Conservation (phyloP, 2,113 vertebrate species). For the Dipodomys stephensi region DNA sequence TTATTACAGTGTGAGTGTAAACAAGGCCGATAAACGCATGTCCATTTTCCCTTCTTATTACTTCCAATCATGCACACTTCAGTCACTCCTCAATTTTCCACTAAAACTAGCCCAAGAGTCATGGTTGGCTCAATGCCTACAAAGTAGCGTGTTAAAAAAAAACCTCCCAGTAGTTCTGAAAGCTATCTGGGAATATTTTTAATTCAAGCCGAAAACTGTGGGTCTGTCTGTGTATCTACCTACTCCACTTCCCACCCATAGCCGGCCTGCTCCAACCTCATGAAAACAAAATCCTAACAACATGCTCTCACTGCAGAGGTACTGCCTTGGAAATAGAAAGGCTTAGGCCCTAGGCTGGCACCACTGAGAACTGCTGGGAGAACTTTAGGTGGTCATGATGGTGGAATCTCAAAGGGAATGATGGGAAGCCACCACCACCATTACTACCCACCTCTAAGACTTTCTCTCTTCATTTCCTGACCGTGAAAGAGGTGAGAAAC, state of each 20-base stretch:
- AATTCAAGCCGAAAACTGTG: not conserved
- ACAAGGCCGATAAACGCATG: not conserved
- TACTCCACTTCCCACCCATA: accelerated
- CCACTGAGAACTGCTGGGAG: not conserved
- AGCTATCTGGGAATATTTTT: not conserved
- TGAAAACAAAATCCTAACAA: not conserved
- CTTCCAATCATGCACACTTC: not conserved
- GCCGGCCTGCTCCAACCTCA: not conserved
- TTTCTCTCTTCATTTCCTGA: not conserved
- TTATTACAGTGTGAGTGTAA: not conserved
- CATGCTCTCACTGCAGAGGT: not conserved
- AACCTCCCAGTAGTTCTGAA: not conserved
- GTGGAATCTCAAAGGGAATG: not conserved
- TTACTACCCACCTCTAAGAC: not conserved
- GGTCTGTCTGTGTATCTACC: not conserved
- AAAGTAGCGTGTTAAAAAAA: not conserved
- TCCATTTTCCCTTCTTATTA: not conserved
- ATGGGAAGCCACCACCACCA: no score
- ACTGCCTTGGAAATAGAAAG: not conserved
- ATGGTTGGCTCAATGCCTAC: not conserved
- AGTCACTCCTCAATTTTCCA: not conserved
- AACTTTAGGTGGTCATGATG: not conserved
- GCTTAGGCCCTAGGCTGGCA: not conserved
- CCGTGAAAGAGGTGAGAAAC: not conserved
- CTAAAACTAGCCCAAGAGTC: not conserved